phyloP scores from a whole-genome alignment of 2,888 invertebrate genomes.

The Synanthedon myopaeformis region DNA sequence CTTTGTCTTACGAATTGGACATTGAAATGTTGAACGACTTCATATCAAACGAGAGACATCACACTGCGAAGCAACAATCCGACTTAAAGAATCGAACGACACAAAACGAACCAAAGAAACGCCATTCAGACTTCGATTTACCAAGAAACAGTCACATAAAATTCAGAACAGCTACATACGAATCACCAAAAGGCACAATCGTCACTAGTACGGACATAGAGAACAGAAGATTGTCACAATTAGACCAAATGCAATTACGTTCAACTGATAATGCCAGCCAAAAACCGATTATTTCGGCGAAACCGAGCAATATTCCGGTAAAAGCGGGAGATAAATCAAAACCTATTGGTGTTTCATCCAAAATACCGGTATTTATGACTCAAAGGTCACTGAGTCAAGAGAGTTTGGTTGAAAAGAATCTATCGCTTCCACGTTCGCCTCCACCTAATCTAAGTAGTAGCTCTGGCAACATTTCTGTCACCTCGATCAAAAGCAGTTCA shows the following conservation, averaged over 20 bases:
- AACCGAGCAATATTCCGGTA: constrained; percentile 62
- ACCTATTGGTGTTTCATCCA: constrained; percentile 48
- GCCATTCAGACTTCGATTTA: constrained; percentile 63
- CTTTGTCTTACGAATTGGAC: constrained; percentile 53
- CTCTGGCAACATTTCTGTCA: constrained; percentile 67
- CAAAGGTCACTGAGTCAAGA: constrained; percentile 65
- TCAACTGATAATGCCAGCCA: constrained; percentile 27
- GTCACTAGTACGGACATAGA: constrained; percentile 64
- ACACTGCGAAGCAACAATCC: constrained; percentile 49
- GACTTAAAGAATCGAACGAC: constrained; percentile 51
- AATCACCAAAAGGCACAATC: constrained; percentile 68
- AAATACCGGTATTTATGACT: constrained; percentile 62
- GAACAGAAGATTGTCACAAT: constrained; percentile 69
- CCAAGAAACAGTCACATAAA: constrained; percentile 71
- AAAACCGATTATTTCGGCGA: constrained; percentile 50
- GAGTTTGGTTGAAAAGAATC: constrained; percentile 50
- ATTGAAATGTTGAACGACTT: constrained; percentile 60
- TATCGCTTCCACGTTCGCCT: constrained; percentile 52
- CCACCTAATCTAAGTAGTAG: constrained; percentile 47
- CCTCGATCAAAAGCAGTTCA: constrained; percentile 74
- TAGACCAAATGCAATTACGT: constrained; percentile 55
- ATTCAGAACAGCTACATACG: constrained; percentile 74
- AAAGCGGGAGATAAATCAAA: constrained; percentile 46
- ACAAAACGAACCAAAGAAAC: constrained; percentile 55
- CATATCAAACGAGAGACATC: constrained; percentile 55